Conservation (phyloP, 1,140 invertebrate species). For the Drosophila nigrodunni region DNA sequence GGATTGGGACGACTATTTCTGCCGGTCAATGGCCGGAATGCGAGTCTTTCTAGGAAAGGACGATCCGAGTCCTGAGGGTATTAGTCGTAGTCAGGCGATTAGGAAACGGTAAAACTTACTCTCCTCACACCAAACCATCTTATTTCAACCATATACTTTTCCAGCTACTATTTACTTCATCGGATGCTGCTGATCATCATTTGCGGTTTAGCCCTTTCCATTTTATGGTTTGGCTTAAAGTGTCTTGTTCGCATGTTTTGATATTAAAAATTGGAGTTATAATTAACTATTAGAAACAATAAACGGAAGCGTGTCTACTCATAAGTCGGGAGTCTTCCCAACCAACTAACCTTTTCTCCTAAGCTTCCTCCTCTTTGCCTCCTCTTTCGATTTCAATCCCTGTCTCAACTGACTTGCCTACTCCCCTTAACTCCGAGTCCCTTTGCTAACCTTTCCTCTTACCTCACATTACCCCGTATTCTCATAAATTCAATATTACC, state of each 20-base stretch:
- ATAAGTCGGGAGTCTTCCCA: no score
- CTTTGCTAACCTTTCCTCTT: no score
- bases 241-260: slow-evolving; percentile 9
- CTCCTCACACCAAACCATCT: neutral
- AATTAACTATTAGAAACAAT: neutral
- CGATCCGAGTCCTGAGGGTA: slow-evolving; percentile 85
- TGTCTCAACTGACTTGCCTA: no score
- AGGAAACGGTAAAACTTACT: slow-evolving; percentile 4
- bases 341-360: no score
- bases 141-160: no score
- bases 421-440: no score
- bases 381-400: no score
- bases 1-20: slow-evolving; percentile 88
- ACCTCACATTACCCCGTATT: no score
- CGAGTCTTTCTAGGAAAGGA: slow-evolving; percentile 90
- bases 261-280: neutral
- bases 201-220: slow-evolving; percentile 16
- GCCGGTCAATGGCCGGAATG: slow-evolving; percentile 87
- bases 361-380: no score
- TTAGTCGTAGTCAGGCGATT: slow-evolving; percentile 17
- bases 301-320: no score
- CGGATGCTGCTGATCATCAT: slow-evolving; percentile 32
- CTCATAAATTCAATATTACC: no score
- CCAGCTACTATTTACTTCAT: slow-evolving; percentile 54
- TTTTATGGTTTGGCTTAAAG: slow-evolving; percentile 50